Base-by-base conservation (phyloP, 2,797 vertebrate genomes). In the Gymnocypris eckloni region DNA sequence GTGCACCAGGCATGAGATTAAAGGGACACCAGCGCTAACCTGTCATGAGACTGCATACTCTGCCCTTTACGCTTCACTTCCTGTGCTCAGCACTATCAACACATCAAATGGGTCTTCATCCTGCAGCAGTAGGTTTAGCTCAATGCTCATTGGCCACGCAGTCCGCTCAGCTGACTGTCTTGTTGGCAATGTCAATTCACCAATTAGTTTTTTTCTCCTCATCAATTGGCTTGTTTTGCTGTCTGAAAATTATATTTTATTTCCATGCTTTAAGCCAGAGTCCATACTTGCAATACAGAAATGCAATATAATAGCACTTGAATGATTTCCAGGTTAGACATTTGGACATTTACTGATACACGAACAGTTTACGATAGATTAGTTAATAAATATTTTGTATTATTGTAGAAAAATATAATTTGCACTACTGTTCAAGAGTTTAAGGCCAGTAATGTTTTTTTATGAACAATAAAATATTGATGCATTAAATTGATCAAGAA, bases 61-160 rank as follows among this genome's bases (percentile, higher is more conserved):
- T 85, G 81, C 50, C 59, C 84, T 86, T 70, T 83, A 73, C 56
- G 52, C 80, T 73, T 75, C 83, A 66, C 88, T 85, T 86, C 25
- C 33, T 66, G 45, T 75, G 25, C 18, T 10, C 77, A 82, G 72
- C 33, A 33, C 66, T 20, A 86, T 61, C 73, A 84, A 73, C 84
- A 80, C 75, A 71, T 73, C 59, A 81, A 54, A 84, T 48, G 5
- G 43, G 54, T 52, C 52, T 78, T 88, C 69, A 85, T 56, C 73
- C 61, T 61, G 33, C 85, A 33, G 67, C 75, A 22, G 83, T 78
- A 66, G 70, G 61, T 41, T 73, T 79, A 54, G 75, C 33, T 2
- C 72, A 66, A 48, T 10, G 52, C 78, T 84, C 52, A 20, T 16
- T 1, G 39, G 13, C 70, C 43, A 45, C 33, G 0, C 37, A 71